These are phyloP conservation scores for Apocrypta bakeri DNA, from an alignment of 1,140 invertebrate species.

Conservation along the genomic window DNA sequence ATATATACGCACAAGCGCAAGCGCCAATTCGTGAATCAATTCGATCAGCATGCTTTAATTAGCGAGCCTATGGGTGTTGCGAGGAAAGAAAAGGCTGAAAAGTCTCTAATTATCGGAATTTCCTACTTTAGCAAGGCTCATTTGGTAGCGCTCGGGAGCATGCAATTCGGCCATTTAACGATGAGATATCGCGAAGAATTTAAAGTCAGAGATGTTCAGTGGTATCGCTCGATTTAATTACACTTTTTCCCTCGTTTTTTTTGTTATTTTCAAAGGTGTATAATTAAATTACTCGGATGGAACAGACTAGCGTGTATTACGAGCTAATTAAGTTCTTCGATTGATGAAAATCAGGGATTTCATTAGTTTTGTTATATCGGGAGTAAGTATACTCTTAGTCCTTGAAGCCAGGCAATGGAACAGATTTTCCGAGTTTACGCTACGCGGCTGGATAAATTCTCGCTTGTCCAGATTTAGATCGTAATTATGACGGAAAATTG, in stretches of 20 bases:
- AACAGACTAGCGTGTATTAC: too few relatives aligned
- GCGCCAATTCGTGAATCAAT: not conserved
- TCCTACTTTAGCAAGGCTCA: constrained; percentile 13
- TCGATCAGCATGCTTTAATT: constrained; percentile 29
- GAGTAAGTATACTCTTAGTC: too few relatives aligned
- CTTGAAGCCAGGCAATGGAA: too few relatives aligned
- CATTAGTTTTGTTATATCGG: too few relatives aligned
- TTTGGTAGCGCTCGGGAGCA: not conserved
- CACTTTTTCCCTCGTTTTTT: too few relatives aligned
- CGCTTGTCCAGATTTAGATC: not conserved
- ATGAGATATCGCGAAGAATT: not conserved
- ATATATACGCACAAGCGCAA: too few relatives aligned
- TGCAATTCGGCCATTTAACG: constrained; percentile 2
- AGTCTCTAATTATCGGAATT: constrained; percentile 23
- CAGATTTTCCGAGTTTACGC: too few relatives aligned
- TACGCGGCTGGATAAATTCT: not conserved
- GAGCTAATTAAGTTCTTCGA: too few relatives aligned
- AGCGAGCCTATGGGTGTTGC: not conserved
- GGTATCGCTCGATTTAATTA: too few relatives aligned
- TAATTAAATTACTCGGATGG: too few relatives aligned
- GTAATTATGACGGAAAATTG: constrained; percentile 2
- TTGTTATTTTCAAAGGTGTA: too few relatives aligned
- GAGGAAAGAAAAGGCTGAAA: not conserved
- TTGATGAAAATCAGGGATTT: too few relatives aligned
- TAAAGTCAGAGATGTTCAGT: not conserved